phyloP scores from a whole-genome alignment of 2,113 vertebrate species.

The Psilopsiagon aurifrons region DNA sequence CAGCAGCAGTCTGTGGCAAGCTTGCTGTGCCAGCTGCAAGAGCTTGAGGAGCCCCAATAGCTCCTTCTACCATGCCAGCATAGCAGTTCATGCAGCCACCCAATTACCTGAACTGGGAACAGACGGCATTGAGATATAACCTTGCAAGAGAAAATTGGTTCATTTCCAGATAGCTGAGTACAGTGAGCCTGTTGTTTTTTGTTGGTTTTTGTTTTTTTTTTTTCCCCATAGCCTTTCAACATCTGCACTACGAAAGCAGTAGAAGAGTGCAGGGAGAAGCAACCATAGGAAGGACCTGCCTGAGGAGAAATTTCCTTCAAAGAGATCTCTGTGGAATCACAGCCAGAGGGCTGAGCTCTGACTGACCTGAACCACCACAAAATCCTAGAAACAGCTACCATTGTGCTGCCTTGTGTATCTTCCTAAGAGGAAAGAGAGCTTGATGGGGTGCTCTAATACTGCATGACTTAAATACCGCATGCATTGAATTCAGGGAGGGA shows the following conservation, averaged over 20 bases:
- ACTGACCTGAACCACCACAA: background rate
- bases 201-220: background rate
- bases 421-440: background rate
- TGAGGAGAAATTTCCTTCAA: background rate
- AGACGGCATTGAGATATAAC: background rate
- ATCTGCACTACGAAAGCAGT: background rate
- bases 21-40: background rate
- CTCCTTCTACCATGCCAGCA: accelerated
- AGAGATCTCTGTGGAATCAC: background rate
- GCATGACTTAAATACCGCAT: background rate
- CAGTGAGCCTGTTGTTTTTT: background rate
- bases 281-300: background rate
- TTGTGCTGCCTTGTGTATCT: background rate
- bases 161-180: background rate
- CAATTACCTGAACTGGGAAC: background rate
- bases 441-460: background rate
- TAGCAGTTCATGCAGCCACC: background rate
- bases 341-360: background rate
- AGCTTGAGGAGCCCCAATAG: background rate
- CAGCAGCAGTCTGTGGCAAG: accelerated
- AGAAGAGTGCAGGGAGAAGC: background rate
- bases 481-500: background rate
- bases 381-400: background rate
- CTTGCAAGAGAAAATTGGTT: background rate
- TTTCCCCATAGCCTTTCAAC: background rate